phyloP scores from a whole-genome alignment of 2,113 vertebrate species.

The Pituophis catenifer region DNA sequence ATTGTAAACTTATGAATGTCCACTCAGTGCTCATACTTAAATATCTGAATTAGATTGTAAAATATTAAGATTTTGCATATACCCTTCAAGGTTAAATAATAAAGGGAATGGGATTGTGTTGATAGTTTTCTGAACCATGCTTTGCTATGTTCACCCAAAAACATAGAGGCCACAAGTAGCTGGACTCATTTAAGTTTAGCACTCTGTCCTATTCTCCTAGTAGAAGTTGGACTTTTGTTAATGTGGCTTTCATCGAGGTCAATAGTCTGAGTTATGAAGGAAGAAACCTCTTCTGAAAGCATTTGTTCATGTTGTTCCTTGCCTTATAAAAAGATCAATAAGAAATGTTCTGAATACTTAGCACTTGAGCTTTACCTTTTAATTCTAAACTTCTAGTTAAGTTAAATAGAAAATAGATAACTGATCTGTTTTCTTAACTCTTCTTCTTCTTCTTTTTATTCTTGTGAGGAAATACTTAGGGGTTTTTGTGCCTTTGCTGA shows the following conservation, averaged over 20 bases:
- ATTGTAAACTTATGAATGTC: neutral
- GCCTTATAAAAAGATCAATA: neutral
- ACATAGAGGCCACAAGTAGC: neutral
- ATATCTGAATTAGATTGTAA: neutral
- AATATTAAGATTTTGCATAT: neutral
- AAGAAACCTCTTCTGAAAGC: conserved; percentile 35
- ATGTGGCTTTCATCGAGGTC: neutral
- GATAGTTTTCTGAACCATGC: neutral
- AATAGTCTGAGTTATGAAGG: neutral
- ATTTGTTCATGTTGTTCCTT: neutral
- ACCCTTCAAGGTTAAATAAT: neutral
- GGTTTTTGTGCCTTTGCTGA: neutral
- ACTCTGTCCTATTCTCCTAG: neutral
- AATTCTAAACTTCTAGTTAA: neutral
- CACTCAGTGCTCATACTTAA: too few species aligned
- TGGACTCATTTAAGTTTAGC: neutral
- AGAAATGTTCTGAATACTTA: neutral
- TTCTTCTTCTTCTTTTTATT: neutral
- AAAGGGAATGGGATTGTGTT: neutral
- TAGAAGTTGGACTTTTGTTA: neutral
- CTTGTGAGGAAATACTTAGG: neutral
- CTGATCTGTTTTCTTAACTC: neutral
- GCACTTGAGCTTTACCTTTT: neutral
- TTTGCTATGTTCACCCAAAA: neutral
- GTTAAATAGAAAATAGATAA: neutral